A percentile compares a stretch with the other conserved stretches of the same genome.
phyloP scores from a whole-genome alignment of 2,888 invertebrate genomes.

The Callosobruchus maculatus region DNA sequence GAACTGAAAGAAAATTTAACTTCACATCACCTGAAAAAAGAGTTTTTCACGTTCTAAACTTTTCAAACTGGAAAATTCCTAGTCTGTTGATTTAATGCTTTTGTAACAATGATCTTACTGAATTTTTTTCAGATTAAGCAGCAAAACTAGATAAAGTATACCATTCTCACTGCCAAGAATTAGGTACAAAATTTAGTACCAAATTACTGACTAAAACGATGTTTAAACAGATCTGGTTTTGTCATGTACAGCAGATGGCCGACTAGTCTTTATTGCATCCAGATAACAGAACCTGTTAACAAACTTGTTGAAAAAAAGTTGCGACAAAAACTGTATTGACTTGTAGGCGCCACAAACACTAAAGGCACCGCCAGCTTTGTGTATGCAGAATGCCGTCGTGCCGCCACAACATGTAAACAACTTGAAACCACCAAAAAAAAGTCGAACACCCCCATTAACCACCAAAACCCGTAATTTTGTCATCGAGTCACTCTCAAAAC shows the following conservation, averaged over 20 bases:
- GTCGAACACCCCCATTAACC: neutral
- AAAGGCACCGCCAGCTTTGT: neutral
- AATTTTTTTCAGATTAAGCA: no score
- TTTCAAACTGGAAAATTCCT: no score
- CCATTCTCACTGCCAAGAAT: no score
- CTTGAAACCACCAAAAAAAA: neutral
- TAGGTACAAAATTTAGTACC: no score
- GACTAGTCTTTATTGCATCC: neutral
- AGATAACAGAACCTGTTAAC: neutral
- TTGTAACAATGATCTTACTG: no score
- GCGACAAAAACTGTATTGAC: neutral
- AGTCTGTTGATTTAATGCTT: no score
- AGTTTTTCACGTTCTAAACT: no score
- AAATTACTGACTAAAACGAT: no score
- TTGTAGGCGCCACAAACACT: neutral
- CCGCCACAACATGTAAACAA: neutral
- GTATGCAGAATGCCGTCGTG: neutral
- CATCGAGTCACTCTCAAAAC: neutral
- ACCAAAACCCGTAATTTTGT: neutral
- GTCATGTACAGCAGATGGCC: neutral
- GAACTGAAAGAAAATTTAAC: no score
- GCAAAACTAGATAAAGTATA: no score
- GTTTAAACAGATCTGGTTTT: no score
- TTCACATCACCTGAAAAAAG: no score
- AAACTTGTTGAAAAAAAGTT: neutral